These are phyloP conservation scores for Sipha flava DNA, from an alignment of 1,140 invertebrate species.

Conservation along the genomic window DNA sequence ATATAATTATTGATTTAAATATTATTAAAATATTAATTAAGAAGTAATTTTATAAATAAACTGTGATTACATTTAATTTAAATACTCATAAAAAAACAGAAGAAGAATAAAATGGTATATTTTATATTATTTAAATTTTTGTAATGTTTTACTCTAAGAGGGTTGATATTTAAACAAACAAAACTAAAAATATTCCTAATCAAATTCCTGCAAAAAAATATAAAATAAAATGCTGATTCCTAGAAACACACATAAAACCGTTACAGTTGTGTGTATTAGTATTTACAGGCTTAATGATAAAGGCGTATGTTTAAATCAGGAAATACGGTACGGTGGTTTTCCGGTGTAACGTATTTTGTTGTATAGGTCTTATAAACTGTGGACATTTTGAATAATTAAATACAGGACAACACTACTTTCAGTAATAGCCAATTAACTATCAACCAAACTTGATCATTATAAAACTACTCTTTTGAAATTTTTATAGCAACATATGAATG, in stretches of 20 bases:
- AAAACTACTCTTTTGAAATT: background rate
- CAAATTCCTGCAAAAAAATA: background rate
- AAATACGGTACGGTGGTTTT: constrained; percentile 20
- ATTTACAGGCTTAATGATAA: background rate
- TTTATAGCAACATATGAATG: too few relatives aligned
- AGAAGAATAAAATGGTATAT: too few relatives aligned
- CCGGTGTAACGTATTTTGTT: constrained; percentile 27
- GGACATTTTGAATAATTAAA: background rate
- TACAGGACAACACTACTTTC: background rate
- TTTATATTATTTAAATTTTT: too few relatives aligned
- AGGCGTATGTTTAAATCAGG: background rate
- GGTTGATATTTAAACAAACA: too few relatives aligned
- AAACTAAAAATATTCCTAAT: background rate
- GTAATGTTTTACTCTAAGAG: too few relatives aligned
- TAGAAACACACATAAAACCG: background rate
- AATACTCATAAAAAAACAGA: too few relatives aligned
- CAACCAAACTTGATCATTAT: background rate
- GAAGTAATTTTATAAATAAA: too few relatives aligned
- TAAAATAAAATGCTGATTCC: too few relatives aligned
- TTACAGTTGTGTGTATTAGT: background rate
- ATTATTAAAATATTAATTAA: too few relatives aligned
- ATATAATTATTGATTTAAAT: too few relatives aligned
- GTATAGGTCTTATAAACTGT: background rate
- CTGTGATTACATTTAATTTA: too few relatives aligned
- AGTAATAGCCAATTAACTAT: background rate